phyloP scores from a whole-genome alignment of 2,797 vertebrate species.

The Malacoctenus gilli region DNA sequence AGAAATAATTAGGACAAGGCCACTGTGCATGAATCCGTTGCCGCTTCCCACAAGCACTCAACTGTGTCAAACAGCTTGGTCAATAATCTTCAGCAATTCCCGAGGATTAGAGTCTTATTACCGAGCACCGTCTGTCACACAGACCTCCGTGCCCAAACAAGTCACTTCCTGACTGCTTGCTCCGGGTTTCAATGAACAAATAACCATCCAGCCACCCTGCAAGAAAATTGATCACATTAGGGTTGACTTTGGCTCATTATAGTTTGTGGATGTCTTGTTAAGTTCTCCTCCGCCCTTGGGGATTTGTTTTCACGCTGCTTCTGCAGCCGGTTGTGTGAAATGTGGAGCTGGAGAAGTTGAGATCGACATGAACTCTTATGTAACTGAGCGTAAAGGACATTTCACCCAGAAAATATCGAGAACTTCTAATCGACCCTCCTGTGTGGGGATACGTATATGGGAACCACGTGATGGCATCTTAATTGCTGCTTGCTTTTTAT shows the following conservation, averaged over 20 bases:
- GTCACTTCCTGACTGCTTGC: slow-evolving; percentile 55
- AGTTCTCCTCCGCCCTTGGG: slow-evolving; percentile 7
- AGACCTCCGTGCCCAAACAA: slow-evolving; percentile 61
- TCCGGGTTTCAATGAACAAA: slow-evolving; percentile 11
- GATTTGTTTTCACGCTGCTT: slow-evolving; percentile 5
- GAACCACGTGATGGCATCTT: background rate
- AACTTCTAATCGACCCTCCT: slow-evolving; percentile 25
- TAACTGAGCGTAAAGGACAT: slow-evolving; percentile 35
- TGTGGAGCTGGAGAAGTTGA: slow-evolving; percentile 15
- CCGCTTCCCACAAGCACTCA: slow-evolving; percentile 68
- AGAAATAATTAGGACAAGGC: slow-evolving; percentile 71
- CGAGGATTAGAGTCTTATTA: slow-evolving; percentile 82
- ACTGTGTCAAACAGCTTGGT: slow-evolving; percentile 81
- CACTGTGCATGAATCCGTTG: slow-evolving; percentile 60
- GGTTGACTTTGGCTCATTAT: slow-evolving; percentile 5
- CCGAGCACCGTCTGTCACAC: slow-evolving; percentile 77
- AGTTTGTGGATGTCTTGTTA: slow-evolving; percentile 15
- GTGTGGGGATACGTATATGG: background rate
- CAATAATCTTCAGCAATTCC: slow-evolving; percentile 82
- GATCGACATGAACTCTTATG: slow-evolving; percentile 36
- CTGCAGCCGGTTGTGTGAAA: background rate
- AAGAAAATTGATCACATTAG: slow-evolving; percentile 16
- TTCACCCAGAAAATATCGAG: slow-evolving; percentile 3
- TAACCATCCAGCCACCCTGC: slow-evolving; percentile 7
- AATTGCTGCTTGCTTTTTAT: background rate